Base-by-base conservation (phyloP, 2,888 invertebrate genomes). In the Cylloceria caligata region DNA sequence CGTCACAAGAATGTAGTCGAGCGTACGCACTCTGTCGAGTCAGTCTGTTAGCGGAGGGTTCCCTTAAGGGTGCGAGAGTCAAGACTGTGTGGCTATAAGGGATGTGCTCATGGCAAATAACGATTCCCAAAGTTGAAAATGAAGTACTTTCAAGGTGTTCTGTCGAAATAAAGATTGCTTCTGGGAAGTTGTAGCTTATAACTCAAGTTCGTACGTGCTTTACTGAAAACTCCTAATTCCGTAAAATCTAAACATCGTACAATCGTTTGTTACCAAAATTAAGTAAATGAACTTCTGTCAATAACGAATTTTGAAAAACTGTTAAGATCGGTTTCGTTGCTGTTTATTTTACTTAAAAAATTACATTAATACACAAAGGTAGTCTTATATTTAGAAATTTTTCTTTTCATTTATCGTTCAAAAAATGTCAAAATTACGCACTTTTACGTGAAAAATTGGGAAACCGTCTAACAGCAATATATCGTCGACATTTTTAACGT, bases 271-370 rank as follows among this genome's bases (percentile, higher is more conserved):
- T 42, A 30, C 5, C 5, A 30, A 30, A 30, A 30, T 30, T 4
- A 30, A 4, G 30, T 4, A 4, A 30, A 9, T 42, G 9, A n/a
- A n/a, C n/a, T n/a, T n/a, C n/a, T n/a, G n/a, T 45, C 16, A 45
- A 3, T 45, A 45, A 45, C 45, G 45, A 45, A 45, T 16, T 45
- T n/a, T n/a, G n/a, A 45, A 65, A 49, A 60, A 57, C 34, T 45
- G n/a, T 1, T 45, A 3, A 45, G 67, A 72, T 83, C 1, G 9
- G 9, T 7, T 9, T 36, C 9, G 36, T 9, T 5, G 36, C 36
- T 36, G 6, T 36, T 4, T 7, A 7, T 36, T 4, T 36, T 7
- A 7, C 36, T 5, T 1, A 7, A 6, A 36, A 6, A 36, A 5
- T 36, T 4, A 36, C 36, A 7, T 6, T 9, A 1, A 6, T 1